Conservation (phyloP, 2,797 vertebrate species). For the Enteromius trimaculatus region DNA sequence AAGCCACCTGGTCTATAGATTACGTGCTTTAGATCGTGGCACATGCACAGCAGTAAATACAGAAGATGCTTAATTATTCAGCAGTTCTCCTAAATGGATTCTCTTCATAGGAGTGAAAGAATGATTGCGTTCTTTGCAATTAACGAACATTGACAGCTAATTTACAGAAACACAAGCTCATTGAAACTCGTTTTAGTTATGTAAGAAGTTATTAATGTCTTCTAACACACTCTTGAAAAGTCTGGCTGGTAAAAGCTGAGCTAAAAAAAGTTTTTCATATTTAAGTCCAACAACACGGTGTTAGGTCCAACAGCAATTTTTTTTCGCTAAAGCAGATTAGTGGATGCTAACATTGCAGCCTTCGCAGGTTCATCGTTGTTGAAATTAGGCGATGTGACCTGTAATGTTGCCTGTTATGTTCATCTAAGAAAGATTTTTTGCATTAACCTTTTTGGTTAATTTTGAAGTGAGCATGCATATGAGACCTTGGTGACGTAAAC, state of each 20-base stretch:
- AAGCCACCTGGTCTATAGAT: not conserved
- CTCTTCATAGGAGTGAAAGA: not conserved
- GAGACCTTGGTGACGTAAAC: slow-evolving; percentile 7
- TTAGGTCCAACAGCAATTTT: not conserved
- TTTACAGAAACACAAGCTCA: slow-evolving; percentile 9
- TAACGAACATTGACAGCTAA: not conserved
- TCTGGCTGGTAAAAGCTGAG: not conserved
- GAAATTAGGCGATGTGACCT: not conserved
- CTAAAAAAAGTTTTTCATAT: not conserved
- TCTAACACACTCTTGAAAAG: slow-evolving; percentile 1
- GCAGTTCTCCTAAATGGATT: slow-evolving; percentile 27
- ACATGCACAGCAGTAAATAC: slow-evolving; percentile 40
- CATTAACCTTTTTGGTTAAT: not conserved
- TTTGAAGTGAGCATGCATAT: not conserved
- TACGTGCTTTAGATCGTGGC: not conserved
- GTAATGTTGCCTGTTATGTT: not conserved
- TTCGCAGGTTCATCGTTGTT: not conserved
- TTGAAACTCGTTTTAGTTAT: slow-evolving; percentile 16
- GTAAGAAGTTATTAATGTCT: not conserved
- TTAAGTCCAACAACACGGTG: not conserved
- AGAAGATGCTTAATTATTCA: slow-evolving; percentile 52
- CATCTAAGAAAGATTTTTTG: not conserved
- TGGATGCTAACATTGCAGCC: not conserved
- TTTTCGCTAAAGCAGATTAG: slow-evolving; percentile 16
- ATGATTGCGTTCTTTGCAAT: slow-evolving; percentile 18